A percentile compares a stretch with the other conserved stretches of the same genome.
These are phyloP conservation scores for Anguilla marmorata DNA, from an alignment of 2,797 vertebrate species.

Conservation along the genomic window DNA sequence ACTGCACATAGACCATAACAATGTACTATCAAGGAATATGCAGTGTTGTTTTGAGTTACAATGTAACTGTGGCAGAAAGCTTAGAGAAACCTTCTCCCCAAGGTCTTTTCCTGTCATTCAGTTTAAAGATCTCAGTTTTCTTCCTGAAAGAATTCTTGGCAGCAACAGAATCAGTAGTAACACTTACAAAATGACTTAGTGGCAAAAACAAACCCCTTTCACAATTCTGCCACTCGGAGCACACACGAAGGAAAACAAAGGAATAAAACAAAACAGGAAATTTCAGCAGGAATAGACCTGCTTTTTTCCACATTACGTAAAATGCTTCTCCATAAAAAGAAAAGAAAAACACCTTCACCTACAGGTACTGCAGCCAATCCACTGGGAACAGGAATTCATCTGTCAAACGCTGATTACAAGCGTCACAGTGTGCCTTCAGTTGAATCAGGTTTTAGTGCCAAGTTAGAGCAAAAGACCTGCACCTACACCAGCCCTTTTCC, in stretches of 20 bases:
- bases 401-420: neutral
- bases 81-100: neutral
- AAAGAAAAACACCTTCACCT: neutral
- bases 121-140: neutral
- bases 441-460: neutral
- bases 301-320: neutral
- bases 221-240: neutral
- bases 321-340: neutral
- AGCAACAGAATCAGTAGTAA: neutral
- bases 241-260: neutral
- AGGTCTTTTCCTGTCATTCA: slow-evolving; percentile 26
- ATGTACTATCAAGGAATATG: neutral
- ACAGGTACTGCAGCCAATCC: neutral
- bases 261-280: slow-evolving; percentile 22
- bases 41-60: neutral
- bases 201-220: neutral
- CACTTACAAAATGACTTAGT: neutral
- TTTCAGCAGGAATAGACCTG: neutral
- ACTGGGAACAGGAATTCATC: neutral
- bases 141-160: neutral
- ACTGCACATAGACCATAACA: neutral
- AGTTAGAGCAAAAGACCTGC: neutral
- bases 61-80: neutral
- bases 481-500: neutral
- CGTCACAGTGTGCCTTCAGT: neutral